Base-by-base conservation (phyloP, 2,797 vertebrate genomes). In the Morelia viridis region DNA sequence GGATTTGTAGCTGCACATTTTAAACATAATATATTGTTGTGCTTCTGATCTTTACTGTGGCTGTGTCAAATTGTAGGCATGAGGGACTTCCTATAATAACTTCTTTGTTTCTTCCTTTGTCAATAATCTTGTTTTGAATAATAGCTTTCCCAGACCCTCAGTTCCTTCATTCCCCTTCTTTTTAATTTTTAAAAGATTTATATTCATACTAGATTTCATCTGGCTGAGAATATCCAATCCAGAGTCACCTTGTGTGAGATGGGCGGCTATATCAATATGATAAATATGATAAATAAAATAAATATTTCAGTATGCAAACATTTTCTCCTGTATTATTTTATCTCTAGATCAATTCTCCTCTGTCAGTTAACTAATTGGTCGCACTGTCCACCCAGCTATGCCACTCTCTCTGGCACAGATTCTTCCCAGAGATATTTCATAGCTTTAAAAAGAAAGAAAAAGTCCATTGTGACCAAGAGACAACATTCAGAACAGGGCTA, bases 71-170 rank as follows among this genome's bases (percentile, higher is more conserved):
- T 62, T 50, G 61, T 87, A 92, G 60, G 41, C 88, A 56, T 41
- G 56, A 85, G n/a, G 64, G 24, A 92, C 50, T 92, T 93, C 83
- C 60, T 87, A 35, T 90, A 94, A 94, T 88, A 88, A 92, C 46
- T 61, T 92, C 80, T 90, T 94, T 94, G 95, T 94, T 57, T 92
- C 17, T 62, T 92, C 53, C 93, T 93, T 94, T 90, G 83, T n/a
- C 19, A 90, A 90, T 91, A 89, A 19, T 60, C 89, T 46, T 89
- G 88, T 90, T 93, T 89, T 91, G 68, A 94, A n/a, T 15, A 12
- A 62, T 90, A 62, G 65, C 95, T 76, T 53, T 71, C 35, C 12
- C 62, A 91, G 26, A 41, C 41, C 28, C 19, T 91, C 80, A 88
- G 7, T 90, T 88, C 17, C 57, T 7, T 26, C 31, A 11, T 28